Evolutionary conservation across 2,797 vertebrate species (phyloP).

Genomic region (Anisognathus igniventris): DNA sequence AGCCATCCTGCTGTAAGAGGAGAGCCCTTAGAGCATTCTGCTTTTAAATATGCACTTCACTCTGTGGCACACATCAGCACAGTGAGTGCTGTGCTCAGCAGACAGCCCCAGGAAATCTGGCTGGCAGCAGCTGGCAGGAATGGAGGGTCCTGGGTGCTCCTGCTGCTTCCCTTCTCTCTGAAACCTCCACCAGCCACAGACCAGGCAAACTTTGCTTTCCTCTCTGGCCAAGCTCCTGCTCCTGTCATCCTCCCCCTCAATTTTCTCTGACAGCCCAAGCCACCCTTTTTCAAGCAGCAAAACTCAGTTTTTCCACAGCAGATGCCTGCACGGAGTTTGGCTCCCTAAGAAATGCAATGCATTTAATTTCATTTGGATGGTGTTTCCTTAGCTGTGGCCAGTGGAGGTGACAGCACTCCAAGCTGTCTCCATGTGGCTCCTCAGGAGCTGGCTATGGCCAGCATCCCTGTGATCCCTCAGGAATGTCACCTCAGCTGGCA

Average conservation of each 20-base stretch:
- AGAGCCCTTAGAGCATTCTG: background rate
- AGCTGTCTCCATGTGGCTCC: rapidly evolving
- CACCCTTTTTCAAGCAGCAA: background rate
- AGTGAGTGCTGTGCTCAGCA: background rate
- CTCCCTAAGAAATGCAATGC: rapidly evolving
- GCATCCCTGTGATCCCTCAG: background rate
- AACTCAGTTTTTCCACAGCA: background rate
- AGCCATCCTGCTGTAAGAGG: background rate
- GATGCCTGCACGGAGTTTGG: rapidly evolving
- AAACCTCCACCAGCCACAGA: background rate
- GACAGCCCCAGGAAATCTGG: background rate
- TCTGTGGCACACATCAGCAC: background rate
- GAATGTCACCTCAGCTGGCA: background rate
- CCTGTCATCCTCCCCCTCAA: background rate
- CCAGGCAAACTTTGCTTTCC: background rate
- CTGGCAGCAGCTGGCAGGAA: background rate
- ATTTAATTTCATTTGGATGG: background rate
- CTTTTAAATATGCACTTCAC: background rate
- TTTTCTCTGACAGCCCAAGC: background rate
- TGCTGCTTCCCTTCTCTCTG: background rate
- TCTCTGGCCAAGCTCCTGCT: background rate
- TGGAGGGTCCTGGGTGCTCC: background rate
- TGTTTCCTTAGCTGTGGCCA: background rate
- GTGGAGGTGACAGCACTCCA: background rate
- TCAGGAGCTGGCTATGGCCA: background rate